Percentiles rank a stretch among this genome's conserved stretches.
These are phyloP conservation scores for Dysmachus trigonus DNA, from an alignment of 2,888 invertebrate genomes.

Conservation along the genomic window DNA sequence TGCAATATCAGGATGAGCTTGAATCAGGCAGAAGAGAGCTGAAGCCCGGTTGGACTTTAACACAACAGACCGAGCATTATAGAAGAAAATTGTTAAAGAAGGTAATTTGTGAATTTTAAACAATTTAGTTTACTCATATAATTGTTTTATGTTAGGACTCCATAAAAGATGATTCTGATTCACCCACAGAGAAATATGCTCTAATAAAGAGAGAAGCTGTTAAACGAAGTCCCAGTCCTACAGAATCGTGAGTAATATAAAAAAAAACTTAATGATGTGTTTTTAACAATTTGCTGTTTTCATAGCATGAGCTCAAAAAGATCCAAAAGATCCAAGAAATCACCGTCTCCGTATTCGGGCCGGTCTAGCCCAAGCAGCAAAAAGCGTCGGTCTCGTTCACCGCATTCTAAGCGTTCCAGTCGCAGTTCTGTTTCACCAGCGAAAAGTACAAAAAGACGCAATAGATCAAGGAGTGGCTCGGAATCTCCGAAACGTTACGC, in stretches of 20 bases:
- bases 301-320: constrained; percentile 52
- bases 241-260: constrained; percentile 50
- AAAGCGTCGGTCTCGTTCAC: constrained; percentile 65
- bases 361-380: constrained; percentile 59
- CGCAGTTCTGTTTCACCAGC: constrained; percentile 62
- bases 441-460: constrained; percentile 48
- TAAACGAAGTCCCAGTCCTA: constrained; percentile 54
- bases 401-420: constrained; percentile 60
- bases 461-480: constrained; percentile 57
- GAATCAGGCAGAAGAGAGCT: constrained; percentile 83
- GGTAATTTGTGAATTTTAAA: constrained; percentile 64
- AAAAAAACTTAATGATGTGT: constrained; percentile 13
- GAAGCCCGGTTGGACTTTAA: constrained; percentile 77
- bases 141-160: constrained; percentile 38
- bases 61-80: constrained; percentile 90
- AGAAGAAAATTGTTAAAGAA: constrained; percentile 87
- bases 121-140: neutral
- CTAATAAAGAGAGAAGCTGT: constrained; percentile 51
- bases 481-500: constrained; percentile 59
- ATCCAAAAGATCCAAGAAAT: constrained; percentile 54
- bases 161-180: constrained; percentile 43
- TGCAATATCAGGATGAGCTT: constrained; percentile 95
- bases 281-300: neutral
- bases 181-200: constrained; percentile 55
- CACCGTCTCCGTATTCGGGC: constrained; percentile 57